A percentile compares a stretch with the other conserved stretches of the same genome.
These are phyloP conservation scores for Salvelinus namaycush DNA, from an alignment of 2,113 vertebrate genomes.

Conservation along the genomic window DNA sequence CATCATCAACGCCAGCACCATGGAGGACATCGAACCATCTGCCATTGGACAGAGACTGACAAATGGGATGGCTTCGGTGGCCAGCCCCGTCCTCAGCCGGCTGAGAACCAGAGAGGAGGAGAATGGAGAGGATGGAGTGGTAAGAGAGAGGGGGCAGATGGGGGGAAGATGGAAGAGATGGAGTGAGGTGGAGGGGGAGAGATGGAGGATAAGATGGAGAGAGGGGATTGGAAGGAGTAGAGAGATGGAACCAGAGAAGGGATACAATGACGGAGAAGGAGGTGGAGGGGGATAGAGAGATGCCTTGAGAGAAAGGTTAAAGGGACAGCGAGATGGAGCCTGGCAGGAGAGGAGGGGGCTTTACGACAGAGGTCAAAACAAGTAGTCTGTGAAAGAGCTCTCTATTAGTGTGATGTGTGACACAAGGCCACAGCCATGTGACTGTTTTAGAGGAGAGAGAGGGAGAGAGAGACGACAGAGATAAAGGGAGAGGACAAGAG, in stretches of 20 bases:
- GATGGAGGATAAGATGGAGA: neutral
- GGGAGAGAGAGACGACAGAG: neutral
- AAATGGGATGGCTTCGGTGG: slow-evolving; percentile 84
- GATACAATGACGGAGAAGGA: slow-evolving; percentile 4
- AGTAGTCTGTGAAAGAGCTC: neutral
- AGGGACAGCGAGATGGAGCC: neutral
- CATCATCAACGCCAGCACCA: slow-evolving; percentile 91
- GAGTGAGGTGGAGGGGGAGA: neutral
- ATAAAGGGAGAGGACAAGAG: neutral
- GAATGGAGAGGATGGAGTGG: neutral
- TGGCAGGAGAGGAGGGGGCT: neutral
- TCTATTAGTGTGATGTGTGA: slow-evolving; percentile 2
- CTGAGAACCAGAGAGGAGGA: slow-evolving; percentile 87
- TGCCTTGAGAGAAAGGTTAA: slow-evolving; percentile 4
- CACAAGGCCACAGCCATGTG: neutral
- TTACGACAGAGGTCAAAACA: neutral
- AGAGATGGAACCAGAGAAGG: neutral
- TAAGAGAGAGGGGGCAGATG: neutral
- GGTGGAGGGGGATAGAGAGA: slow-evolving; percentile 1
- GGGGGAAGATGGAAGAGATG: neutral
- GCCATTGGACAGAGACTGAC: slow-evolving; percentile 92
- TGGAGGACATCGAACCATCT: slow-evolving; percentile 92
- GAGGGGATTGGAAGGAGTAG: neutral
- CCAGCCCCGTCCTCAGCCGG: slow-evolving; percentile 91
- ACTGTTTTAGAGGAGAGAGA: neutral